Evolutionary conservation across 2,888 invertebrate genomes (phyloP).

Genomic region (Cerceris ruficornis): DNA sequence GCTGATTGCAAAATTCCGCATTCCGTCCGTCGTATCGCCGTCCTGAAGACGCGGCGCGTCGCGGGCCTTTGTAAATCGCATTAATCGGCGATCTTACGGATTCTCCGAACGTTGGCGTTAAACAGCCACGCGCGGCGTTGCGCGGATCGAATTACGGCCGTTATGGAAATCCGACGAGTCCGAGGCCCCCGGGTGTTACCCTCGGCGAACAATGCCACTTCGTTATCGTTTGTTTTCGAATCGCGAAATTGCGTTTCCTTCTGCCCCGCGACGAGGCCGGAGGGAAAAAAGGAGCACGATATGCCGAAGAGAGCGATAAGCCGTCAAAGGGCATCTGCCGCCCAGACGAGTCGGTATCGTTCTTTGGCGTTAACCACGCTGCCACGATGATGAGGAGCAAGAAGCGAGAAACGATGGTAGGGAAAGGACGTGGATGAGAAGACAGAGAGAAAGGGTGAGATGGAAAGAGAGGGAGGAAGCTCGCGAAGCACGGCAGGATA

Average conservation of each 20-base stretch:
- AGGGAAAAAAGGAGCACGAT: slow-evolving; percentile 34
- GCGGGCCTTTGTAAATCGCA: slow-evolving; percentile 17
- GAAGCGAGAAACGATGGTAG: slow-evolving; percentile 4
- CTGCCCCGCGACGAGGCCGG: neutral
- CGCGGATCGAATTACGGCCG: neutral
- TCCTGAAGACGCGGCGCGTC: slow-evolving; percentile 11
- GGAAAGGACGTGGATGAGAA: slow-evolving; percentile 1
- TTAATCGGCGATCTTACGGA: slow-evolving; percentile 23
- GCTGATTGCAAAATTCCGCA: slow-evolving; percentile 46
- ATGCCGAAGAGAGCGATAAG: slow-evolving; percentile 42
- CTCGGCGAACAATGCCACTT: neutral
- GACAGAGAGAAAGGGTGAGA: slow-evolving; percentile 14
- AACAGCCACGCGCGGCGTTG: neutral
- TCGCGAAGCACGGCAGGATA: slow-evolving; percentile 27
- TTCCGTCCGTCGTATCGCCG: slow-evolving; percentile 27
- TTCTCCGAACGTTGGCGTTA: neutral
- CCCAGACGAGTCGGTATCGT: slow-evolving; percentile 46
- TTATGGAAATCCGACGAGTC: neutral
- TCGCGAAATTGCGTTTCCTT: neutral
- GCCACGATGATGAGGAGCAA: slow-evolving; percentile 18
- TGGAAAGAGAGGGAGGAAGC: slow-evolving; percentile 21
- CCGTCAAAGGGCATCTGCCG: slow-evolving; percentile 60
- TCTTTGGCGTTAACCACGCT: slow-evolving; percentile 44
- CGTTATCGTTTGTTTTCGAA: neutral
- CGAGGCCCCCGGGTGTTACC: neutral